Conservation (phyloP, 92 coral and sea anemone genomes). For the Zoanthus solanderi region DNA sequence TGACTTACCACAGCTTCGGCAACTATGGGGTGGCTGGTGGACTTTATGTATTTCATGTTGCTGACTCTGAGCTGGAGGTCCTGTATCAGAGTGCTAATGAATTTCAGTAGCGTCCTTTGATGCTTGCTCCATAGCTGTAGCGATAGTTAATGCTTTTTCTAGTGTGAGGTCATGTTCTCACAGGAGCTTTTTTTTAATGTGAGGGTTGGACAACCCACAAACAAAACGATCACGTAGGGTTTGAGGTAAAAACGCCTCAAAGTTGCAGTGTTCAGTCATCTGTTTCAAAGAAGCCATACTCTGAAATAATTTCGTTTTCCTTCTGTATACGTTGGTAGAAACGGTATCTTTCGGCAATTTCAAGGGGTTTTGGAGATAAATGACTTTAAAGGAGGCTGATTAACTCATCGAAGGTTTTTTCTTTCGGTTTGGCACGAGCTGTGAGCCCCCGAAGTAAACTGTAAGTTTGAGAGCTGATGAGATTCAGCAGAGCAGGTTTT, state of each 20-base stretch:
- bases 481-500: background rate
- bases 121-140: too few relatives aligned
- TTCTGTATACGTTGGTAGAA: constrained; percentile 35
- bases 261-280: too few relatives aligned
- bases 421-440: too few relatives aligned
- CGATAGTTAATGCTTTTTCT: too few relatives aligned
- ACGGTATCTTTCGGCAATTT: background rate
- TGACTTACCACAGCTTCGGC: too few relatives aligned
- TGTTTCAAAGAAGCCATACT: background rate
- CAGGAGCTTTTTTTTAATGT: constrained; percentile 52
- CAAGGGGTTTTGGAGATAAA: background rate
- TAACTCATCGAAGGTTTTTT: constrained; percentile 11
- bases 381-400: background rate
- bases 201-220: constrained; percentile 64
- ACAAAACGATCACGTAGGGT: constrained; percentile 34
- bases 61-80: too few relatives aligned
- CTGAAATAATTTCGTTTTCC: background rate
- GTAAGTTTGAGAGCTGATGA: background rate
- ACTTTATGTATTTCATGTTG: too few relatives aligned
- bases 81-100: background rate
- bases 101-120: too few relatives aligned
- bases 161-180: too few relatives aligned
- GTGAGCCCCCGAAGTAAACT: background rate
- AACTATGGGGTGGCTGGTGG: too few relatives aligned
- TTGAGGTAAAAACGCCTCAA: too few relatives aligned